Base-by-base conservation (phyloP, 2,797 vertebrate genomes). In the Anniella stebbinsi region DNA sequence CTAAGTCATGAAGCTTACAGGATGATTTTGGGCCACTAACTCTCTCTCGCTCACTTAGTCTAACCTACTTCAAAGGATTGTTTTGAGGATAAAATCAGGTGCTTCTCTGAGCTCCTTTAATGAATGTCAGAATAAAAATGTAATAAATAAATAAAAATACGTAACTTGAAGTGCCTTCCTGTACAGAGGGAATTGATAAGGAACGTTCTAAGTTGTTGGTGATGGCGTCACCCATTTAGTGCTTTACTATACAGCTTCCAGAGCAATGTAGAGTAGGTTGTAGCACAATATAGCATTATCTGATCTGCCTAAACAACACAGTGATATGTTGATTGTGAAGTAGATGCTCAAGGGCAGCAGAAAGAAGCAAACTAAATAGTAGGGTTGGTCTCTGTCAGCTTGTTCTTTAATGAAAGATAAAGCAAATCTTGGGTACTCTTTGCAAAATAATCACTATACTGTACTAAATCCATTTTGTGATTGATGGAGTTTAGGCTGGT, bases 261-360 rank as follows among this genome's bases (percentile, higher is more conserved):
- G 25, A 87, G 15, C 60, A 80, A 51, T 72, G 30, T 45, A 57
- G 13, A 66, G 12, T 88, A 51, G n/a, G 45, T 70, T 87, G 69
- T 54, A 4, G 0, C 69, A 15, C 85, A 0, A 38, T 69, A 69
- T 91, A 80, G 21, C 69, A 17, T 91, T 88, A 84, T 75, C 90
- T 93, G 90, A 60, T 45, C 91, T 67, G 17, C 63, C 89, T 86
- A 13, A 92, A 84, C 45, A 54, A 75, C 28, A 33, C n/a, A 81
- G 4, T 83, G 45, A 70, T 76, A 45, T 57, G 72, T 60, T 91
- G 66, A 83, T 90, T 75, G 67, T 87, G 89, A 54, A 89, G 93
- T 86, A 72, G 90, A 28, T 83, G 88, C 30, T 90, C 78, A 84
- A n/a, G 48, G 89, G 51, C 18, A 18, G 69, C 0, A 0, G 60